Evolutionary conservation across 2,113 vertebrate species (phyloP).

Genomic region (Nothoprocta pentlandii): DNA sequence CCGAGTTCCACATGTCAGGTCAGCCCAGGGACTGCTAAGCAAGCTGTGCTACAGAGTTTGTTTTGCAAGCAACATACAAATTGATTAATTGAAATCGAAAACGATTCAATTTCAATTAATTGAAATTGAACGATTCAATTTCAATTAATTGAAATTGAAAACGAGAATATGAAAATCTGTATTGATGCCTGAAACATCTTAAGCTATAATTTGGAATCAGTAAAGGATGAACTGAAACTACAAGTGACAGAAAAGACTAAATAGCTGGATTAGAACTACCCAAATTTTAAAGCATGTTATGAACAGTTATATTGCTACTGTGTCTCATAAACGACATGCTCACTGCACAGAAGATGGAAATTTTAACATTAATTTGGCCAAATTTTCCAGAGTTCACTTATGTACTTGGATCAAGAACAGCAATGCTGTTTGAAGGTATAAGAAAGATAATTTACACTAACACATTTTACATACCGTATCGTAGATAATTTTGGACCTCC

Average conservation of each 20-base stretch:
- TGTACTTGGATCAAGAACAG: neutral
- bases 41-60: neutral
- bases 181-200: slow-evolving; percentile 14
- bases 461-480: neutral
- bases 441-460: neutral
- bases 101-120: no score
- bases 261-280: slow-evolving; percentile 22
- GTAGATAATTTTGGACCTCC: neutral
- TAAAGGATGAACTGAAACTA: slow-evolving; percentile 44
- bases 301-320: slow-evolving; percentile 8
- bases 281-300: slow-evolving; percentile 1
- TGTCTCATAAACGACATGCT: neutral
- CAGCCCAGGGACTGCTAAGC: neutral
- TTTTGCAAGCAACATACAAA: neutral
- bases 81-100: neutral
- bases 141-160: neutral
- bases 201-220: neutral
- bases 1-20: neutral
- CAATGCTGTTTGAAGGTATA: neutral
- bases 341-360: neutral
- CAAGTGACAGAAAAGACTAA: slow-evolving; percentile 48
- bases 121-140: no score
- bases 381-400: neutral
- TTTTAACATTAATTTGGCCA: neutral
- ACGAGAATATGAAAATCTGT: neutral